Base-by-base conservation (phyloP, 2,113 vertebrate species). In the Platichthys flesus region DNA sequence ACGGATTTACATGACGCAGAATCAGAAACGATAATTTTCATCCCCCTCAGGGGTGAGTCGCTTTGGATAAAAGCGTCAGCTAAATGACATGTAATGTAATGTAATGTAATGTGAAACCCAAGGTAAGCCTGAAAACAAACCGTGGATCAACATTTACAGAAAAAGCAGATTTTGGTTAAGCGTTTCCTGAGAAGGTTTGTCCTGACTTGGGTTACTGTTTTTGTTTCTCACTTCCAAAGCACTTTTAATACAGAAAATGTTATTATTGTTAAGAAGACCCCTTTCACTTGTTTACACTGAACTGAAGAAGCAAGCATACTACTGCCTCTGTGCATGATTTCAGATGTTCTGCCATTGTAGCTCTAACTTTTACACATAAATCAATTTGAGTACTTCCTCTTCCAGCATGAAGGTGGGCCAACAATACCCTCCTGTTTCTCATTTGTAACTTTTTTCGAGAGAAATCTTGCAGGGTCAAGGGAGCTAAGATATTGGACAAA, bases 71-170 rank as follows among this genome's bases (percentile, higher is more conserved):
- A n/a, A n/a, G n/a, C n/a, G n/a, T n/a, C n/a, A n/a, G n/a, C n/a
- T n/a, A n/a, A n/a, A n/a, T n/a, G n/a, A n/a, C n/a, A n/a, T n/a
- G n/a, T n/a, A n/a, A n/a, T n/a, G n/a, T n/a, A n/a, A n/a, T n/a
- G n/a, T n/a, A n/a, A n/a, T n/a, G n/a, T n/a, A n/a, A n/a, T n/a
- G n/a, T n/a, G 54, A 77, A 80, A 77, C 54, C 14, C 8, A 55
- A 73, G 37, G 26, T 8, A 6, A 55, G 40, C 49, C 23, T 20
- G 20, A 20, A 75, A 81, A 69, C 42, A 88, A 85, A 75, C 56
- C 52, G 70, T 13, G 26, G 13, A 9, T 56, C 35, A 63, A 73
- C 64, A 81, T 83, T 81, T 71, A 70, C 8, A 78, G 26, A 74
- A 51, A 45, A 60, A 62, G 5, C 60, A 35, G 51, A 20, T 73